Evolutionary conservation across 2,113 vertebrate species (phyloP).

Genomic region (Cichladusa arquata): DNA sequence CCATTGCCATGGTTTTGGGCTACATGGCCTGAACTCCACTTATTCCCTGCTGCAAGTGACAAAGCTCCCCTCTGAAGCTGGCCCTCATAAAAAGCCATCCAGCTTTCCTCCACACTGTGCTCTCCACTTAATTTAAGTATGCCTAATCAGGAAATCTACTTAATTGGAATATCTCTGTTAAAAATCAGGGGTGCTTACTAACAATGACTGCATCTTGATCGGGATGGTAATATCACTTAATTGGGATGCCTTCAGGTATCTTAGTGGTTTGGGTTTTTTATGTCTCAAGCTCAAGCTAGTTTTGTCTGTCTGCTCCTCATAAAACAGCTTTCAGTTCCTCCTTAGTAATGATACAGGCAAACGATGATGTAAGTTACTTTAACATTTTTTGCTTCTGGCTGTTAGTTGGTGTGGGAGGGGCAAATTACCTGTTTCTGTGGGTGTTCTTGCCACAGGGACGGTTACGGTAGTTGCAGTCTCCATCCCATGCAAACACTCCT

Average conservation of each 20-base stretch:
- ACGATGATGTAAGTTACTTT: conserved; percentile 58
- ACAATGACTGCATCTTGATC: conserved; percentile 69
- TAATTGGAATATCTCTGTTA: conserved; percentile 60
- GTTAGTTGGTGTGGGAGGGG: conserved; percentile 57
- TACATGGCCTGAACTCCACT: fast-evolving
- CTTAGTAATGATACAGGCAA: conserved; percentile 64
- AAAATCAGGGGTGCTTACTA: conserved; percentile 58
- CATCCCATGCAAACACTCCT: neutral
- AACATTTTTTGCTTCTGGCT: conserved; percentile 67
- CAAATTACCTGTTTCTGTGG: conserved; percentile 63
- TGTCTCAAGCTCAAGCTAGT: conserved; percentile 64
- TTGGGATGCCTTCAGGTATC: conserved; percentile 65
- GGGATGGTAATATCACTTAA: conserved; percentile 69
- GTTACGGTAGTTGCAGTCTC: conserved; percentile 6
- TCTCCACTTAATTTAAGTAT: conserved; percentile 22
- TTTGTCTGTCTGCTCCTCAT: conserved; percentile 65
- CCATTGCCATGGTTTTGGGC: neutral
- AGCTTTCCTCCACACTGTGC: neutral
- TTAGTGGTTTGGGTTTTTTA: conserved; percentile 61
- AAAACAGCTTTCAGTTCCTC: conserved; percentile 64
- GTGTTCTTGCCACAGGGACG: conserved; percentile 55
- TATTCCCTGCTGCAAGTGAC: neutral
- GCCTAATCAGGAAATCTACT: conserved; percentile 56
- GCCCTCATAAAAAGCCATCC: neutral
- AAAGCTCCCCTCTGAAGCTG: neutral